Percentiles rank a stretch among this genome's conserved stretches.
Conservation (phyloP, 2,797 vertebrate species). For the Astyanax mexicanus region DNA sequence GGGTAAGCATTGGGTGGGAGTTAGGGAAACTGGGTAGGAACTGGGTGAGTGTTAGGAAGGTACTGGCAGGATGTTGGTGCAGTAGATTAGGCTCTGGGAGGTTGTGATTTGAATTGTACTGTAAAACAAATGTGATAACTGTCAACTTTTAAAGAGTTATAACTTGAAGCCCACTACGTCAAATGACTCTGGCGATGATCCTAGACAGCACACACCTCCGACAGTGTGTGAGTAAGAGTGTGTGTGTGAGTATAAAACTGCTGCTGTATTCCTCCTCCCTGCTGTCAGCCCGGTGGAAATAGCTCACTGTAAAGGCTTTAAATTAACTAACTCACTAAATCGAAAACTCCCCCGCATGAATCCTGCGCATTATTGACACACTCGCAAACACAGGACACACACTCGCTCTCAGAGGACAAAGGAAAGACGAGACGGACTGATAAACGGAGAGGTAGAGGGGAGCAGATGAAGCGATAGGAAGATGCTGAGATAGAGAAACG, state of each 20-base stretch:
- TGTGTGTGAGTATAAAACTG: not conserved
- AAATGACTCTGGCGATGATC: not conserved
- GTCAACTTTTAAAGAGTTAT: too few relatives aligned
- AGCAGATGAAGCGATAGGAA: conserved; percentile 46
- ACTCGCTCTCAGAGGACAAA: conserved; percentile 50
- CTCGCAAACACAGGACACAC: conserved; percentile 30
- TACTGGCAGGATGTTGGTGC: too few relatives aligned
- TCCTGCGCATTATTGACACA: conserved; percentile 27
- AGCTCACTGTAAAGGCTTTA: not conserved
- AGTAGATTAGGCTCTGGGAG: too few relatives aligned
- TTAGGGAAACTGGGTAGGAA: too few relatives aligned
- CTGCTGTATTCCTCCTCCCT: not conserved
- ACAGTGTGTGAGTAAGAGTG: not conserved
- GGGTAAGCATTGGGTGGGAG: too few relatives aligned
- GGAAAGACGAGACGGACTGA: conserved; percentile 55
- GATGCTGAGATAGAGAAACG: conserved; percentile 54
- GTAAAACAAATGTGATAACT: too few relatives aligned
- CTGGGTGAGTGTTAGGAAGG: too few relatives aligned
- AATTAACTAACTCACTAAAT: conserved; percentile 4
- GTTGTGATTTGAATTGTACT: too few relatives aligned
- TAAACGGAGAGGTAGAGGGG: conserved; percentile 19
- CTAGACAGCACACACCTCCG: not conserved
- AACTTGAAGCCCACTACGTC: not conserved
- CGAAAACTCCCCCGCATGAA: conserved; percentile 11
- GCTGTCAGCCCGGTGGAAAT: not conserved